Base-by-base conservation (phyloP, 1,140 invertebrate genomes). In the Brachionus sp. region DNA sequence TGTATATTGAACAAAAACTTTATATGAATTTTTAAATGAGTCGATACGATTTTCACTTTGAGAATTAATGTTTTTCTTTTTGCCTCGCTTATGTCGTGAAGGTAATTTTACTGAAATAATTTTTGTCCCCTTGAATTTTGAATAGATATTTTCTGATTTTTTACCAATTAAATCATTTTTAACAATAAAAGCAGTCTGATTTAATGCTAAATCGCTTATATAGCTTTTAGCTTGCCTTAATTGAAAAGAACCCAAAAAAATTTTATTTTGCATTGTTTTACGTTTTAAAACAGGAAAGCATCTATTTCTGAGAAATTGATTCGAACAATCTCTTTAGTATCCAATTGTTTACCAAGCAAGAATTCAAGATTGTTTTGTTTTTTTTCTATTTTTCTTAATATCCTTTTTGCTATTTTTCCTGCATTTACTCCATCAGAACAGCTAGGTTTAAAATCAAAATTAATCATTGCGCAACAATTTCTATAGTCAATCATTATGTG, bases 401-500 rank as follows among this genome's bases (percentile, higher is more conserved):
- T 70, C 16, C 37, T 70, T 37, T 35, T 70, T 37, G 66, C 66
- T 16, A 39, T 70, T 39, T 16, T 70, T 16, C 2, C 33, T n/a
- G 66, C 66, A 39, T 70, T 70, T 70, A 5, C 16, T 39, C 33
- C 66, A 42, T 70, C 66, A 37, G 66, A 37, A 70, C 66, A 70
- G 35, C 33, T 70, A 16, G 66, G 66, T 16, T 70, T 42, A n/a
- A 39, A 16, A 19, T 39, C 10, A 39, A 70, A 70, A 37, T 70
- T n/a, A 68, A 29, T 75, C 70, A 75, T 75, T 23, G 39, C 70
- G n/a, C 42, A 46, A 46, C 39, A 44, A 46, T 46, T 46, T 9
- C 70, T 29, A 46, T 75, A 75, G 25, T 75, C 70, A 23, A 75
- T 75, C 19, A 25, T 19, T 46, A 75, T 75, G 25, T 75, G 70